Conservation (phyloP, 1,140 invertebrate species). For the Anadara kagoshimensis region DNA sequence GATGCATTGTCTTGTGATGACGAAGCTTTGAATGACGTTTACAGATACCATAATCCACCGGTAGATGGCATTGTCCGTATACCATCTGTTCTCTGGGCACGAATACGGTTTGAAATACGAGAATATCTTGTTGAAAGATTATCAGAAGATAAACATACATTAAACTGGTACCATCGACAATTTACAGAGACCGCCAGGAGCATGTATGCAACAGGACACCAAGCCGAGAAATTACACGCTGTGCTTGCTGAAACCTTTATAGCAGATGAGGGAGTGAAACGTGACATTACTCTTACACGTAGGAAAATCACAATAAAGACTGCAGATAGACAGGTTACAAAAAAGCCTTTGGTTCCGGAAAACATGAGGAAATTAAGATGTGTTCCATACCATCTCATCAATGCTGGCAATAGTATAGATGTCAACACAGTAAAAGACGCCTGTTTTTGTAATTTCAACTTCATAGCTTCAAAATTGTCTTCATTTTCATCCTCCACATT, state of each 20-base stretch:
- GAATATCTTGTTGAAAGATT: conserved; percentile 82
- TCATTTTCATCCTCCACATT: conserved; percentile 41
- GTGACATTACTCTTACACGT: conserved; percentile 49
- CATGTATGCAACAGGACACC: conserved; percentile 83
- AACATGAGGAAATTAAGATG: conserved; percentile 59
- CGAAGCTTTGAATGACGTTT: conserved; percentile 66
- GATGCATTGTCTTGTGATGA: conserved; percentile 70
- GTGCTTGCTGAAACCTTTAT: conserved; percentile 52
- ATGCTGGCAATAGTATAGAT: conserved; percentile 31
- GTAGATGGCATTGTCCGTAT: conserved; percentile 63
- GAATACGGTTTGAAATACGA: conserved; percentile 79
- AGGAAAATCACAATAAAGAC: conserved; percentile 47
- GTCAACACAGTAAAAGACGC: conserved; percentile 40
- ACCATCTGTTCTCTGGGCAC: conserved; percentile 79
- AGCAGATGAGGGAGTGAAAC: conserved; percentile 50
- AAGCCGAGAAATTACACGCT: conserved; percentile 46
- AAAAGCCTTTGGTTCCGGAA: conserved; percentile 44
- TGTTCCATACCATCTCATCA: conserved; percentile 53
- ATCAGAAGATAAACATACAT: conserved; percentile 79
- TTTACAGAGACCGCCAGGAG: conserved; percentile 94
- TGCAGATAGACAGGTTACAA: conserved; percentile 63
- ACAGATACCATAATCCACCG: conserved; percentile 67
- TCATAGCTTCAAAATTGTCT: conserved; percentile 47
- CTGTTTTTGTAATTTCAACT: conserved; percentile 53
- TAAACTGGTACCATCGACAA: conserved; percentile 89